These are phyloP conservation scores for Sebastes diploproa DNA, from an alignment of 2,797 vertebrate species.

Conservation along the genomic window DNA sequence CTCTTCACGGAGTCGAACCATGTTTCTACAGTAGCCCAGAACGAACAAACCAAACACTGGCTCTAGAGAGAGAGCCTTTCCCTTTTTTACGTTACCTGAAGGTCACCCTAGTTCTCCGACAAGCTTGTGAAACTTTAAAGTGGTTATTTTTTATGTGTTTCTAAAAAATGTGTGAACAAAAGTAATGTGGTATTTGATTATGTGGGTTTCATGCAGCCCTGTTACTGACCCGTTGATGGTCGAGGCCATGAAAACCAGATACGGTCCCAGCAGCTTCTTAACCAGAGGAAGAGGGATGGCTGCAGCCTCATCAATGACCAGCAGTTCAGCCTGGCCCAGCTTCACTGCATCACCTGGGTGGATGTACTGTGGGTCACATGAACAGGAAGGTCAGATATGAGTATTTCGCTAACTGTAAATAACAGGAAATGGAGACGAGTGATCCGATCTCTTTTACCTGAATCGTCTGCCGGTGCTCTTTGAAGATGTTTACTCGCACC, in stretches of 20 bases:
- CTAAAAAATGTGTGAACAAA: neutral
- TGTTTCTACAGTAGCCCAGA: no score
- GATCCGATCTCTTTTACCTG: conserved; percentile 82
- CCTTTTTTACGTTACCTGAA: no score
- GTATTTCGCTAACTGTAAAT: neutral
- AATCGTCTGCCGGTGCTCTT: conserved; percentile 97
- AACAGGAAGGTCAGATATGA: neutral
- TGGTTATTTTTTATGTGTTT: neutral
- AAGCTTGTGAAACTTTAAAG: no score
- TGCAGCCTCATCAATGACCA: conserved; percentile 97
- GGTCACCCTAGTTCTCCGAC: no score
- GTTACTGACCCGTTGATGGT: conserved; percentile 93
- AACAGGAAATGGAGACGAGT: neutral
- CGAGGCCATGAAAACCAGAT: conserved; percentile 98
- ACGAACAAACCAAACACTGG: no score
- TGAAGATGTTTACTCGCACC: conserved; percentile 95
- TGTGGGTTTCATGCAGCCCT: neutral
- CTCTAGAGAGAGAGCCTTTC: no score
- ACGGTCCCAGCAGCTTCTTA: conserved; percentile 93
- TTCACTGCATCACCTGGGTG: conserved; percentile 95
- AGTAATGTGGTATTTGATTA: neutral
- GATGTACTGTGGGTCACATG: conserved; percentile 86
- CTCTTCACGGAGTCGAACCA: no score
- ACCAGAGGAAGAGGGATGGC: conserved; percentile 96
- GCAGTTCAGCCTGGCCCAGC: conserved; percentile 95